phyloP scores from a whole-genome alignment of 2,797 vertebrate genomes.

The Aplochiton taeniatus region DNA sequence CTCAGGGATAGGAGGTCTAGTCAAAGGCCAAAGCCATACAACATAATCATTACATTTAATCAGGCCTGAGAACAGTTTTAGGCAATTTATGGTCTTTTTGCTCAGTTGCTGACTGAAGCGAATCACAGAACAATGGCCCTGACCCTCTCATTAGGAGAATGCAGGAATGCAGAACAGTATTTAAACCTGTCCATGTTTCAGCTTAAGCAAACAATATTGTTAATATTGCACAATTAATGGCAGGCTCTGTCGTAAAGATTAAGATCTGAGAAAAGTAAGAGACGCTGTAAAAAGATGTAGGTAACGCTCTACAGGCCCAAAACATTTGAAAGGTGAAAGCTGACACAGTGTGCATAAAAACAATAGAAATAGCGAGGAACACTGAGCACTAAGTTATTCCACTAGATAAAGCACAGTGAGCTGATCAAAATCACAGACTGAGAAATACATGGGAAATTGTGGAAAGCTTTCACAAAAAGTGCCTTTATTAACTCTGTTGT shows the following conservation, averaged over 20 bases:
- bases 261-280: slow-evolving; percentile 21
- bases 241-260: slow-evolving; percentile 28
- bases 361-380: too few relatives aligned
- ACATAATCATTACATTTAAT: slow-evolving; percentile 15
- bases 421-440: too few relatives aligned
- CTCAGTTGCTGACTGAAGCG: slow-evolving; percentile 2
- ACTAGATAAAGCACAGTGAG: too few relatives aligned
- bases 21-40: slow-evolving; percentile 18
- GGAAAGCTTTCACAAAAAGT: too few relatives aligned
- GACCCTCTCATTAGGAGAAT: not conserved
- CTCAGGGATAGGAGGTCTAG: slow-evolving; percentile 14
- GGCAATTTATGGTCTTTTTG: not conserved
- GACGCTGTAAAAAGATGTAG: too few relatives aligned
- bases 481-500: too few relatives aligned
- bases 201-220: slow-evolving; percentile 27
- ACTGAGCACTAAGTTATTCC: too few relatives aligned
- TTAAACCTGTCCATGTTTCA: slow-evolving; percentile 22
- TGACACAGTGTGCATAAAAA: too few relatives aligned
- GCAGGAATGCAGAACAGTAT: slow-evolving; percentile 44
- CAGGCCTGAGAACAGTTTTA: not conserved
- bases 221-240: slow-evolving; percentile 13
- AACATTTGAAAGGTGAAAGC: too few relatives aligned
- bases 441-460: too few relatives aligned
- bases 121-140: slow-evolving; percentile 14
- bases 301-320: too few relatives aligned